Conservation (phyloP, 2,888 invertebrate genomes). For the Rambutsinella grinnellia region DNA sequence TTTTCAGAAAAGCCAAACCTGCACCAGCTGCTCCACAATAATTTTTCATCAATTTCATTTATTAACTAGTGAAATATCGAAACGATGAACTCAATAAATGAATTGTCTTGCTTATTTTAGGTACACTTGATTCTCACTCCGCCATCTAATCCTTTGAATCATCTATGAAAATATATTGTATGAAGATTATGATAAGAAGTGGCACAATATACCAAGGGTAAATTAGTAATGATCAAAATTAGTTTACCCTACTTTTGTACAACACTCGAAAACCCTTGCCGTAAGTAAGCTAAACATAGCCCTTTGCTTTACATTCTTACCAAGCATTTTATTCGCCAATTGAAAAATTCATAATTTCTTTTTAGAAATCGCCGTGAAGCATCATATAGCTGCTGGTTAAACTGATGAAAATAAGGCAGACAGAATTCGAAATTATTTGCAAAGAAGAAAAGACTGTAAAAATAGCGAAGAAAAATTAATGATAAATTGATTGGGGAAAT, state of each 20-base stretch:
- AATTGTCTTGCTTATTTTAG: neutral
- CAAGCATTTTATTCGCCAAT: too few relatives aligned
- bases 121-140: neutral
- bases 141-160: neutral
- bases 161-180: neutral
- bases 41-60: neutral
- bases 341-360: too few relatives aligned
- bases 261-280: neutral
- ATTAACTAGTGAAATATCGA: neutral
- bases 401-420: neutral
- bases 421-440: neutral
- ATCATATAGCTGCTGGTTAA: neutral
- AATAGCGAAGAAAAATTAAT: neutral
- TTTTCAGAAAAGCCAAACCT: neutral
- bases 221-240: slow-evolving; percentile 2
- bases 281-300: too few relatives aligned
- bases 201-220: neutral
- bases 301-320: too few relatives aligned
- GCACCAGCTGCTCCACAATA: neutral
- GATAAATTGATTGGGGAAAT: neutral
- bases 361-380: neutral
- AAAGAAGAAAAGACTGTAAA: neutral
- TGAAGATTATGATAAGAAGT: neutral
- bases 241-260: slow-evolving; percentile 15
- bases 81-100: neutral